phyloP scores from a whole-genome alignment of 2,797 vertebrate genomes.

The Pelochelys cantorii region DNA sequence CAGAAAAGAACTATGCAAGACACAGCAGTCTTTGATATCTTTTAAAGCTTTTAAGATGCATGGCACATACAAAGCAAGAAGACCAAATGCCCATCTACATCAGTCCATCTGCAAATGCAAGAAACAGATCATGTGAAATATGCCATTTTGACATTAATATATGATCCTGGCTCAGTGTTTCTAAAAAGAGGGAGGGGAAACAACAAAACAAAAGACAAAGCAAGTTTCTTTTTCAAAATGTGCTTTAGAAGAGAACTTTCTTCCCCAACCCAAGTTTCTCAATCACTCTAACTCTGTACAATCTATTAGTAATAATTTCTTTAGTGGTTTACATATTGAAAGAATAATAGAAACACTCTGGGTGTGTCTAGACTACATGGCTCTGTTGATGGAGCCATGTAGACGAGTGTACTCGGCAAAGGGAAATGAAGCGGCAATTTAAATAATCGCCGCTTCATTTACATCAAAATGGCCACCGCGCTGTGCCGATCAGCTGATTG shows the following conservation, averaged over 20 bases:
- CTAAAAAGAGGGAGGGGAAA: not conserved
- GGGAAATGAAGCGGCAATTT: no score
- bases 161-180: not conserved
- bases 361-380: no score
- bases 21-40: not conserved
- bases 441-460: no score
- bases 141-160: rapidly evolving
- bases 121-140: not conserved
- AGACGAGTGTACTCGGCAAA: no score
- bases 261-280: not conserved
- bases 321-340: no score
- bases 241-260: no score
- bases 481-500: no score
- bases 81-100: not conserved
- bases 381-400: no score
- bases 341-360: not conserved
- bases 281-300: not conserved
- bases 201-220: not conserved
- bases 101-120: not conserved
- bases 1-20: not conserved
- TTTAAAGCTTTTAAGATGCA: rapidly evolving
- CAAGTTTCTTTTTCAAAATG: not conserved
- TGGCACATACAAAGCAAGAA: not conserved
- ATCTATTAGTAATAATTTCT: not conserved
- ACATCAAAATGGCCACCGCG: no score